Evolutionary conservation across 2,888 invertebrate genomes (phyloP).

Genomic region (Dendrolimus houi): DNA sequence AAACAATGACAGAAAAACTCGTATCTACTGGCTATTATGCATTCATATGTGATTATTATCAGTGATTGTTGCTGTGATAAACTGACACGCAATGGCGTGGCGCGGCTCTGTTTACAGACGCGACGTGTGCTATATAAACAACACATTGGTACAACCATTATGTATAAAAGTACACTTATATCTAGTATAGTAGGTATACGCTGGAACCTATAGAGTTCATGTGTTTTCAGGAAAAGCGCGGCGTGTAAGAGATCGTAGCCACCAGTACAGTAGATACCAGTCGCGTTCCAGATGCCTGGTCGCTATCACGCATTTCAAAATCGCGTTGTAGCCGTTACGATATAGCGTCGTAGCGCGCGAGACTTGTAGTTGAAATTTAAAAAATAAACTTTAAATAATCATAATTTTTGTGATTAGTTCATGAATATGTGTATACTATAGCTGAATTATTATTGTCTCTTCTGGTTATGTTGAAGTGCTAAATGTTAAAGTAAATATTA

Average conservation of each 20-base stretch:
- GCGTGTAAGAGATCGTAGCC: slow-evolving; percentile 8
- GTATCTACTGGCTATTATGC: slow-evolving; percentile 19
- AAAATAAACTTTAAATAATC: too few species aligned
- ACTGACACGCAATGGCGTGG: slow-evolving; percentile 25
- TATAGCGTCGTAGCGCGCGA: not conserved
- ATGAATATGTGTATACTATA: not conserved
- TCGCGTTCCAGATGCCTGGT: slow-evolving; percentile 36
- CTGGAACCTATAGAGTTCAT: not conserved
- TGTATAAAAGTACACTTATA: slow-evolving; percentile 3
- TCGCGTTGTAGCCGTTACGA: slow-evolving; percentile 27
- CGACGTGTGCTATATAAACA: slow-evolving; percentile 13
- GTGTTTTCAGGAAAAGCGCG: not conserved
- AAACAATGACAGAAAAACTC: too few species aligned
- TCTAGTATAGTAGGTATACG: not conserved
- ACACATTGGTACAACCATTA: slow-evolving; percentile 12
- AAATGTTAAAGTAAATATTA: not conserved
- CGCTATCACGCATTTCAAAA: slow-evolving; percentile 26
- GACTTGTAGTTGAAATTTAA: not conserved
- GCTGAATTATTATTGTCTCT: not conserved
- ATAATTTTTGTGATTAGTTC: too few species aligned
- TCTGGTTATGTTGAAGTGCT: too few species aligned
- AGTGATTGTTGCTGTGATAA: slow-evolving; percentile 33
- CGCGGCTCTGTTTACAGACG: slow-evolving; percentile 39
- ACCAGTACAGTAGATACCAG: slow-evolving; percentile 27
- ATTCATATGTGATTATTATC: slow-evolving; percentile 29